Base-by-base conservation (phyloP, 1,140 invertebrate genomes). In the Musca vetustissima region DNA sequence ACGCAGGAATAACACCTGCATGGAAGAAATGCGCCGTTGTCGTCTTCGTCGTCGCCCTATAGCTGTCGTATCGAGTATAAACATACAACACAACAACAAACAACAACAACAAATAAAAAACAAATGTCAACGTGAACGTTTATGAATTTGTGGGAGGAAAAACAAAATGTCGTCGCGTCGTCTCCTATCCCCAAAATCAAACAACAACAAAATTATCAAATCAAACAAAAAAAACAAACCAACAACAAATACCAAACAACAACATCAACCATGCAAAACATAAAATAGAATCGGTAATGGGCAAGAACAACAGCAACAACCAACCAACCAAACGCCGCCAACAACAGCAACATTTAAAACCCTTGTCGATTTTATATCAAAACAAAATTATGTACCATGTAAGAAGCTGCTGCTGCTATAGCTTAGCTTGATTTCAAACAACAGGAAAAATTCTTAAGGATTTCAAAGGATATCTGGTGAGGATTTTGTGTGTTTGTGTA, bases 1-100 rank as follows among this genome's bases (percentile, higher is more conserved):
- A 32, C 50, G 64, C 55, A 66, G 64, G 69, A 66, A 28, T 21
- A 70, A 70, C 64, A 65, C 69, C 69, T 65, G 64, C 68, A 53
- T 50, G 68, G 68, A 69, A 61, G 57, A 36, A 61, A 61, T 43
- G 57, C 57, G 28, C 57, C 57, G 57, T 61, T 32, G 57, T 61
- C 57, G 57, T 61, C 57, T 32, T 43, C 36, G 36, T 43, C 36
- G 36, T 43, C 36, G 36, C 36, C 36, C 36, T 43, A 43, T 61
- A 61, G 57, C 57, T 61, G 28, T 32, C 57, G 57, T 61, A 61
- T 36, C 36, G 57, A 61, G 57, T 61, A 28, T 28, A 36, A n/a
- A 61, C 19, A 36, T 61, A 61, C 28, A 36, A 61, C 28, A 61
- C 57, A 61, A 61, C 57, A 61, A 61, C 4, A 43, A 43, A n/a